Percentiles rank a stretch among this genome's conserved stretches.
phyloP scores from a whole-genome alignment of 2,797 vertebrate genomes.

The Sebastes dallii region DNA sequence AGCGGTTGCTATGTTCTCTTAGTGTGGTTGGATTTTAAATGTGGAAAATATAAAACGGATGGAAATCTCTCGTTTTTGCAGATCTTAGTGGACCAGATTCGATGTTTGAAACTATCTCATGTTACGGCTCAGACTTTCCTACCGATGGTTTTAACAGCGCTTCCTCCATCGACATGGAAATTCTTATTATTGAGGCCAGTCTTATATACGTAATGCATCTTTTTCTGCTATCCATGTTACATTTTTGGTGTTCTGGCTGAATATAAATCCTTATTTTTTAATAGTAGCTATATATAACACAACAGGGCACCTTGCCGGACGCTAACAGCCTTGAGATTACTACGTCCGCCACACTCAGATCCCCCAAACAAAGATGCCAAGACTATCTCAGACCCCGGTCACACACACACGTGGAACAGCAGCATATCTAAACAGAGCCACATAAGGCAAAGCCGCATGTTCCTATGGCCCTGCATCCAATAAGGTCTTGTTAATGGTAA shows the following conservation, averaged over 20 bases:
- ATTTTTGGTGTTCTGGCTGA: background rate
- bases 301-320: background rate
- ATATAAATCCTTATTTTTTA: background rate
- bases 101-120: conserved; percentile 56
- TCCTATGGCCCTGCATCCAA: conserved; percentile 82
- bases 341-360: conserved; percentile 20
- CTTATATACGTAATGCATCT: background rate
- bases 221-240: background rate
- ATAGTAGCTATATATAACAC: background rate
- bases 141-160: conserved; percentile 23
- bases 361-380: conserved; percentile 37
- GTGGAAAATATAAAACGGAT: conserved; percentile 64
- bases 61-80: conserved; percentile 55
- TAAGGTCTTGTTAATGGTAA: conserved; percentile 87
- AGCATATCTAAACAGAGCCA: conserved; percentile 64
- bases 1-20: conserved; percentile 56
- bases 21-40: conserved; percentile 56
- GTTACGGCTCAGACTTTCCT: conserved; percentile 64
- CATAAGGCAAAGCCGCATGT: conserved; percentile 75
- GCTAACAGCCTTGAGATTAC: conserved; percentile 19
- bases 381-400: conserved; percentile 29
- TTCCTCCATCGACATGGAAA: conserved; percentile 33
- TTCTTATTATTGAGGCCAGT: conserved; percentile 19
- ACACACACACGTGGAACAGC: conserved; percentile 15
- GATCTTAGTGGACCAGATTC: conserved; percentile 49